Base-by-base conservation (phyloP, 2,888 invertebrate genomes). In the Cinara cedri region DNA sequence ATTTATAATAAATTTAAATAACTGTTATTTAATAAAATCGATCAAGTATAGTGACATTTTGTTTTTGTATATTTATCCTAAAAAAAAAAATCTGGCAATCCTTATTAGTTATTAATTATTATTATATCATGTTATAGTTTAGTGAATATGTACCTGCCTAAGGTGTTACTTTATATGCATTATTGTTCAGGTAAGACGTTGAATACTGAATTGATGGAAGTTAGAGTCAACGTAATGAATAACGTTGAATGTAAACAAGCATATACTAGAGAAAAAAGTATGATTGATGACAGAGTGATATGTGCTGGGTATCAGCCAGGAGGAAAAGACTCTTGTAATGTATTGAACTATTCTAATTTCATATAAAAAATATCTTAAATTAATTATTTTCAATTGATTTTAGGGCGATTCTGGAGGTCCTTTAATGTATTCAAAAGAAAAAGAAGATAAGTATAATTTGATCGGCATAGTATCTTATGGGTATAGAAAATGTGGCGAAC, bases 241-340 rank as follows among this genome's bases (percentile, higher is more conserved):
- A 49, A 24, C 21, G 14, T 21, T 16, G 34, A 51, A 26, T 81
- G 81, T 70, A 62, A 72, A 24, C 14, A 14, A 13, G 26, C 49
- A 16, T 81, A 74, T 14, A 21, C 55, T 11, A 49, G n/a, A 16
- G n/a, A 54, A 19, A 34, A 42, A 9, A 21, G 26, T 4, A 21
- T 54, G 9, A 76, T 81, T 13, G 81, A 81, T 54, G 24, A 80
- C 19, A 55, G 66, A 42, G 68, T 81, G 16, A 10, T 81, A 14
- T 81, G 81, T 13, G 81, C 81, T 24, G 81, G 81, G 19, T 62
- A n/a, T 34, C 49, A 11, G 3, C 65, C 68, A 16, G 71, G 65
- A 8, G 62, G 78, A 51, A 72, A 72, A 81, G 81, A 76, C 42
- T 65, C 80, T 11, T 81, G 81, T 49, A 60, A 49, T 34, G 81